These are phyloP conservation scores for Drosophila tripunctata DNA, from an alignment of 2,888 invertebrate genomes.

Conservation along the genomic window DNA sequence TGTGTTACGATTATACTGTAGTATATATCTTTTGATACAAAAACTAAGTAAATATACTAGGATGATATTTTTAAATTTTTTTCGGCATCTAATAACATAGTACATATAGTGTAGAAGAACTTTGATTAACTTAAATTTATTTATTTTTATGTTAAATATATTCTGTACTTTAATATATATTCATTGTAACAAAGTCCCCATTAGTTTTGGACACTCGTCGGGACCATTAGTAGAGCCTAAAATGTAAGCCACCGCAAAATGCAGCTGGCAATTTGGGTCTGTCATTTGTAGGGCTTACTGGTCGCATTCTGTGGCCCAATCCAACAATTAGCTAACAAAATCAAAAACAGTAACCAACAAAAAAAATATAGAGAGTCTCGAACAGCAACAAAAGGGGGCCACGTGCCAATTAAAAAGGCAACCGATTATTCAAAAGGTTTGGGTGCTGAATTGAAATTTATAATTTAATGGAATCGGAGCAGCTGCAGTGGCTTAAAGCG, in stretches of 20 bases:
- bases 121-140: too few relatives aligned
- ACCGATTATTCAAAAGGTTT: conserved; percentile 43
- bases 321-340: conserved; percentile 61
- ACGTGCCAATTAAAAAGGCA: conserved; percentile 56
- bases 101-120: too few relatives aligned
- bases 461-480: conserved; percentile 55
- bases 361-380: neutral
- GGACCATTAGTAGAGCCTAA: conserved; percentile 42
- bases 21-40: neutral
- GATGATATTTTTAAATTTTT: too few relatives aligned
- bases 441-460: conserved; percentile 48
- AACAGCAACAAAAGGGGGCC: conserved; percentile 18
- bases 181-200: conserved; percentile 7
- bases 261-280: conserved; percentile 52
- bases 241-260: conserved; percentile 59
- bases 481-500: conserved; percentile 70
- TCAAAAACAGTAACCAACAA: conserved; percentile 18
- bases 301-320: conserved; percentile 37
- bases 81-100: too few relatives aligned
- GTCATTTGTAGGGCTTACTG: conserved; percentile 36
- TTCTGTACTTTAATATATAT: neutral
- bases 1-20: neutral
- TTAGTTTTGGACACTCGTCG: conserved; percentile 7
- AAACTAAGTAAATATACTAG: neutral
- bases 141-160: neutral